Conservation (phyloP, 2,797 vertebrate genomes). For the Crotalus adamanteus region DNA sequence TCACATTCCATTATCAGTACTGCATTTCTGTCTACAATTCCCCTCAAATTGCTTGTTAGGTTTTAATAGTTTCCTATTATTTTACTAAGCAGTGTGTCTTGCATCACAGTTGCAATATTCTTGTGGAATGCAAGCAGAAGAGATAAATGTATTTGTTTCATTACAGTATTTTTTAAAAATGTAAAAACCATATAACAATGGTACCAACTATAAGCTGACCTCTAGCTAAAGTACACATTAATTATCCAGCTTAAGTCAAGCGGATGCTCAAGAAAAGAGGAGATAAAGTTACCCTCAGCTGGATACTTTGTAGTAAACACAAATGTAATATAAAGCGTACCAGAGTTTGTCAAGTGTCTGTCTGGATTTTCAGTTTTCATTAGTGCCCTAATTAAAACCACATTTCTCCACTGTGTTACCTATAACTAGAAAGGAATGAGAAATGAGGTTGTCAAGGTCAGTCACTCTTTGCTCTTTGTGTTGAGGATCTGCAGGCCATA, state of each 20-base stretch:
- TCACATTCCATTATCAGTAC: not conserved
- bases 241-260: slow-evolving; percentile 82
- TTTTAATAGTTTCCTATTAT: slow-evolving; percentile 29
- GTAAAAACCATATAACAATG: slow-evolving; percentile 65
- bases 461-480: slow-evolving; percentile 68
- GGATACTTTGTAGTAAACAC: slow-evolving; percentile 83
- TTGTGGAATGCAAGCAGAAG: slow-evolving; percentile 63
- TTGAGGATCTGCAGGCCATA: slow-evolving; percentile 77
- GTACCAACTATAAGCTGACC: slow-evolving; percentile 77
- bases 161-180: slow-evolving; percentile 73
- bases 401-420: slow-evolving; percentile 81
- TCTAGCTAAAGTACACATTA: slow-evolving; percentile 82
- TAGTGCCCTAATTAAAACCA: slow-evolving; percentile 83
- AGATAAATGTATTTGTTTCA: slow-evolving; percentile 71
- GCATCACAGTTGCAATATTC: slow-evolving; percentile 54
- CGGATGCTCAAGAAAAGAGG: slow-evolving; percentile 73
- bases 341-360: slow-evolving; percentile 83
- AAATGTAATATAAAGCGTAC: slow-evolving; percentile 82
- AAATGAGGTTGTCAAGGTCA: slow-evolving; percentile 80
- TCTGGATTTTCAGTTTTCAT: slow-evolving; percentile 84
- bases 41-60: not conserved
- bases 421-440: slow-evolving; percentile 82
- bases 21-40: not conserved
- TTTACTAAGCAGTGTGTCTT: slow-evolving; percentile 20
- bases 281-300: slow-evolving; percentile 81